These are phyloP conservation scores for Acanthis flammea DNA, from an alignment of 2,797 vertebrate genomes.

Conservation along the genomic window DNA sequence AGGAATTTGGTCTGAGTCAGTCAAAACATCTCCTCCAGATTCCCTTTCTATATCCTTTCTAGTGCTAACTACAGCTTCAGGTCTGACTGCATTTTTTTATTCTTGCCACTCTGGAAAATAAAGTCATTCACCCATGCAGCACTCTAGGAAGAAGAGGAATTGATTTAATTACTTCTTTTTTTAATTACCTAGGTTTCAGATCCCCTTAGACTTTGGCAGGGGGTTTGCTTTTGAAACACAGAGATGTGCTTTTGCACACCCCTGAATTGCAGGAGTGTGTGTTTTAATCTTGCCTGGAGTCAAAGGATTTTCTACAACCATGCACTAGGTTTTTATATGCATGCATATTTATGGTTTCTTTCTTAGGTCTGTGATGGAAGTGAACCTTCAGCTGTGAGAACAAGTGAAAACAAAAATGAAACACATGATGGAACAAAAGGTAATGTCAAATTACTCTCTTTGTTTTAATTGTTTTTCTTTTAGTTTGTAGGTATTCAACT, in stretches of 20 bases:
- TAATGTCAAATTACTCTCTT: constrained; percentile 62
- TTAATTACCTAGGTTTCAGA: neutral
- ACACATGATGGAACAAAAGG: constrained; percentile 75
- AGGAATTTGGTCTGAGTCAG: neutral
- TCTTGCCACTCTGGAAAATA: neutral
- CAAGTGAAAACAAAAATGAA: constrained; percentile 77
- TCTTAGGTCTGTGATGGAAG: constrained; percentile 75
- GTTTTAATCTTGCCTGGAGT: neutral
- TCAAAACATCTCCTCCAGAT: neutral
- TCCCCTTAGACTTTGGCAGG: neutral
- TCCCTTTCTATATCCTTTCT: neutral
- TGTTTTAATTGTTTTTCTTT: neutral
- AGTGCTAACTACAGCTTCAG: neutral
- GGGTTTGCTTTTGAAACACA: neutral
- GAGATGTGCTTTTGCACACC: neutral
- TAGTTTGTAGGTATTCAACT: neutral
- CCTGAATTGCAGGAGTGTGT: neutral
- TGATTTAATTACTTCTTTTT: neutral
- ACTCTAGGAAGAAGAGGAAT: neutral
- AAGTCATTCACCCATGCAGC: neutral
- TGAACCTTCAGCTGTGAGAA: constrained; percentile 65
- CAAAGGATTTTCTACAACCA: neutral
- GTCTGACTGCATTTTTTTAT: neutral
- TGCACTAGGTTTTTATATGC: neutral
- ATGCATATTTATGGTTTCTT: constrained; percentile 33